These are phyloP conservation scores for Trachymyrmex cornetzi DNA, from an alignment of 1,140 invertebrate species.

Conservation along the genomic window DNA sequence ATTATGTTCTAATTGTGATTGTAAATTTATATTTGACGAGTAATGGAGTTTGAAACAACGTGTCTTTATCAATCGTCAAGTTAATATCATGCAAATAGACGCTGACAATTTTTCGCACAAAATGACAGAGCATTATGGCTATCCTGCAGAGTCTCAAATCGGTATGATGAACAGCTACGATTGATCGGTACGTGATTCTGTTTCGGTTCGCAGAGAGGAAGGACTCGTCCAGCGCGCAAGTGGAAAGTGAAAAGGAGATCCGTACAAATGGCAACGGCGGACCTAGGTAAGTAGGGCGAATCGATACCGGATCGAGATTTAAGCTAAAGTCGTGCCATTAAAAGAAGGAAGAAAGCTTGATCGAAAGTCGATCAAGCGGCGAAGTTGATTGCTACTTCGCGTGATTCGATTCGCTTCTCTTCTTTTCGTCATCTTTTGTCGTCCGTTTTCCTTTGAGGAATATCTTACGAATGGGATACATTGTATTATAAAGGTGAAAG, in stretches of 20 bases:
- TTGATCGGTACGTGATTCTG: conserved; percentile 8
- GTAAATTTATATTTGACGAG: background rate
- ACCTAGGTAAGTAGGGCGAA: conserved; percentile 82
- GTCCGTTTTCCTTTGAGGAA: background rate
- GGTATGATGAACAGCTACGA: conserved; percentile 23
- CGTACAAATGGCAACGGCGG: conserved; percentile 76
- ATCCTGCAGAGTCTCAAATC: background rate
- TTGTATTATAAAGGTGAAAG: background rate
- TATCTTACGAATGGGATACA: background rate
- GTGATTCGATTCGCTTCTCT: conserved; percentile 4
- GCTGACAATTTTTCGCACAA: background rate
- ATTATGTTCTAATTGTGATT: background rate
- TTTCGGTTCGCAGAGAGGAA: conserved; percentile 82
- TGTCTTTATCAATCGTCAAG: background rate
- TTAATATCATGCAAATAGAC: background rate
- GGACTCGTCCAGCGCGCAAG: conserved; percentile 74
- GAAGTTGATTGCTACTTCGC: conserved; percentile 7
- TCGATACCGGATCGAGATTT: conserved; percentile 63
- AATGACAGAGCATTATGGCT: background rate
- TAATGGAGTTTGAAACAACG: background rate
- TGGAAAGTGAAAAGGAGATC: conserved; percentile 84
- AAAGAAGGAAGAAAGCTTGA: conserved; percentile 59
- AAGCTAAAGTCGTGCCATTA: background rate
- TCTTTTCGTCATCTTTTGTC: conserved; percentile 5
- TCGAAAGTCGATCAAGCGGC: conserved; percentile 61